Percentiles rank a stretch among this genome's conserved stretches.
Evolutionary conservation across 2,797 vertebrate species (phyloP).

Genomic region (Poeciliopsis turneri): DNA sequence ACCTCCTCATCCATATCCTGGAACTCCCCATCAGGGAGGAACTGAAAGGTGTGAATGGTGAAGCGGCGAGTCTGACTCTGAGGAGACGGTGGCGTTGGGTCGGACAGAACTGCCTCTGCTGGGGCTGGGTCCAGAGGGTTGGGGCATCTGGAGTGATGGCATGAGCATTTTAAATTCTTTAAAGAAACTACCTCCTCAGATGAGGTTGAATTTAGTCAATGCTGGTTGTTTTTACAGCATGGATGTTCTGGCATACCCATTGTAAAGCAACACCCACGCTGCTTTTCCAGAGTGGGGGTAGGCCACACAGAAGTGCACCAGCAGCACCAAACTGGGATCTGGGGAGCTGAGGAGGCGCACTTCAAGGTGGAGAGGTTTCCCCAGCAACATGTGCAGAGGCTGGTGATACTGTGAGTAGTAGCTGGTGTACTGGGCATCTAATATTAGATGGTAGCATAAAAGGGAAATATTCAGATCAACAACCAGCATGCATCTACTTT

Average conservation of each 20-base stretch:
- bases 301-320: constrained; percentile 84
- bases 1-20: constrained; percentile 76
- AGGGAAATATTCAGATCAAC: constrained; percentile 1
- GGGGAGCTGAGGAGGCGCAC: constrained; percentile 78
- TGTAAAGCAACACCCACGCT: constrained; percentile 83
- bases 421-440: constrained; percentile 76
- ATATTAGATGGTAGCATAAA: constrained; percentile 6
- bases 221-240: neutral
- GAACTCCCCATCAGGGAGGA: constrained; percentile 67
- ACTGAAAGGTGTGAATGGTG: constrained; percentile 81
- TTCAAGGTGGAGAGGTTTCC: constrained; percentile 81
- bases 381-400: constrained; percentile 79
- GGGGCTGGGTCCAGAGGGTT: constrained; percentile 75
- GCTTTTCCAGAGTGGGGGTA: constrained; percentile 82
- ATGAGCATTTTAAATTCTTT: constrained; percentile 2
- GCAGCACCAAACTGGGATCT: constrained; percentile 74
- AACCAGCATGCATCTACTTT: neutral
- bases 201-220: neutral
- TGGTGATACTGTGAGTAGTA: constrained; percentile 83
- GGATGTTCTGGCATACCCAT: constrained; percentile 69
- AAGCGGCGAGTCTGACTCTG: constrained; percentile 76
- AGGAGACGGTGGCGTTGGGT: constrained; percentile 38
- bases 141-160: constrained; percentile 70
- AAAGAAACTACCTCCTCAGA: neutral
- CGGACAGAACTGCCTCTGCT: constrained; percentile 42